Percentiles rank a stretch among this genome's conserved stretches.
These are phyloP conservation scores for Seira sanloemensis DNA, from an alignment of 2,888 invertebrate genomes.

Conservation along the genomic window DNA sequence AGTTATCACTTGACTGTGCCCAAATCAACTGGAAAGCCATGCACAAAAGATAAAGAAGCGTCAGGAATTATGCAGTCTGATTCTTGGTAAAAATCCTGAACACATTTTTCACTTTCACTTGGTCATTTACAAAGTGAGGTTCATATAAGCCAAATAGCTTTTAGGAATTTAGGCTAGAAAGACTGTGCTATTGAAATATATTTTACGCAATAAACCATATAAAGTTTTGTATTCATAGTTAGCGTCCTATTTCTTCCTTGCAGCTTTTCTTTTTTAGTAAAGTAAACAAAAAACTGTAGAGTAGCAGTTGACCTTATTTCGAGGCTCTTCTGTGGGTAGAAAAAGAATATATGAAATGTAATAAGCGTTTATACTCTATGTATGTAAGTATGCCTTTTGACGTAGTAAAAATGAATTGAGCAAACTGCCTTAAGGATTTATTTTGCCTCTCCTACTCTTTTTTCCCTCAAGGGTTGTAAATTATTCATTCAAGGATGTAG, in stretches of 20 bases:
- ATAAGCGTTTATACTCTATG: too few relatives aligned
- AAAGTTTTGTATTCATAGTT: too few relatives aligned
- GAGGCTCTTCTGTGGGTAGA: too few relatives aligned
- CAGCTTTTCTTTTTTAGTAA: not conserved
- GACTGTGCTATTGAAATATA: too few relatives aligned
- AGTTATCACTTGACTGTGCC: conserved; percentile 13
- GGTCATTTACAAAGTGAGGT: too few relatives aligned
- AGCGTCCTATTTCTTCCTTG: not conserved
- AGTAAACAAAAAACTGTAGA: too few relatives aligned
- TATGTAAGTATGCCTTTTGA: not conserved
- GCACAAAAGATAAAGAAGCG: not conserved
- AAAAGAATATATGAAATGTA: too few relatives aligned
- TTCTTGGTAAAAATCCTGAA: conserved; percentile 31
- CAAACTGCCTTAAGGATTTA: not conserved
- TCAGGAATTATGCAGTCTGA: conserved; percentile 29
- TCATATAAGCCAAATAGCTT: too few relatives aligned
- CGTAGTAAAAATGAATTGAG: too few relatives aligned
- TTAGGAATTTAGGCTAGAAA: too few relatives aligned
- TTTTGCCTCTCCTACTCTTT: not conserved
- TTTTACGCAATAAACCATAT: too few relatives aligned
- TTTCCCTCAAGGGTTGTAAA: conserved; percentile 36
- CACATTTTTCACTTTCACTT: too few relatives aligned
- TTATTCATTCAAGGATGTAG: conserved; percentile 32
- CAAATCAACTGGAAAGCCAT: conserved; percentile 1
- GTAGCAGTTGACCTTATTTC: not conserved